Base-by-base conservation (phyloP, 2,888 invertebrate genomes). In the Smittia sp. region DNA sequence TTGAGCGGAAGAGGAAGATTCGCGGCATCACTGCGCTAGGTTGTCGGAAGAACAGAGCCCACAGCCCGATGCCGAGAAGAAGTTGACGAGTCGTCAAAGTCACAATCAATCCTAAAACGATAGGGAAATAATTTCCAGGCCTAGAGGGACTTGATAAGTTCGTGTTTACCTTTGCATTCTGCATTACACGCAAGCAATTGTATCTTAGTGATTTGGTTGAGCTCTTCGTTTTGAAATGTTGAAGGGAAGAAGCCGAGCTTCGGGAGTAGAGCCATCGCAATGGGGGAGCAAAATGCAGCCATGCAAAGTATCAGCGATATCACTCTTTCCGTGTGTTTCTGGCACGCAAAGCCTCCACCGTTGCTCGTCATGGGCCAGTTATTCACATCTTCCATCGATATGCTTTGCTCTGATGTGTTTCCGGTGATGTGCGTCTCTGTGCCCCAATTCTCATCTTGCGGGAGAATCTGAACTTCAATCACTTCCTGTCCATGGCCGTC, bases 391-490 rank as follows among this genome's bases (percentile, higher is more conserved):
- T 96, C 96, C 81, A 94, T 91, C 0, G 96, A 96, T 77, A 94
- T 93, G 1, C 95, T 97, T 78, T 95, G 94, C 80, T 97, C 98
- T 0, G 95, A 96, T 1, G 97, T 97, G 79, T 96, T 96, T 9
- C 96, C 97, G 0, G 98, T 98, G 38, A 98, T 91, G 0, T 96
- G 97, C 0, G 98, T 98, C 0, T 97, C 97, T 79, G 95, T 97
- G n/a, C 95, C 96, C 98, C 98, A 98, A 81, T 96, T 96, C 79
- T 98, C 98, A 83, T 98, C 98, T 84, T 96, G 92, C 0, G 96
- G 96, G 74, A 97, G 83, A 76, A 97, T 96, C 84, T 97, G 96
- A 41, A 97, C 96, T 84, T 97, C 96, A 67, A 97, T 96, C 11
- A 95, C 92, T 83, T 96, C 95, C 80, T 94, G 94, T 0, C 93